Percentiles rank a stretch among this genome's conserved stretches.
Evolutionary conservation across 2,797 vertebrate species (phyloP).

Genomic region (Mionectes olivaceus): DNA sequence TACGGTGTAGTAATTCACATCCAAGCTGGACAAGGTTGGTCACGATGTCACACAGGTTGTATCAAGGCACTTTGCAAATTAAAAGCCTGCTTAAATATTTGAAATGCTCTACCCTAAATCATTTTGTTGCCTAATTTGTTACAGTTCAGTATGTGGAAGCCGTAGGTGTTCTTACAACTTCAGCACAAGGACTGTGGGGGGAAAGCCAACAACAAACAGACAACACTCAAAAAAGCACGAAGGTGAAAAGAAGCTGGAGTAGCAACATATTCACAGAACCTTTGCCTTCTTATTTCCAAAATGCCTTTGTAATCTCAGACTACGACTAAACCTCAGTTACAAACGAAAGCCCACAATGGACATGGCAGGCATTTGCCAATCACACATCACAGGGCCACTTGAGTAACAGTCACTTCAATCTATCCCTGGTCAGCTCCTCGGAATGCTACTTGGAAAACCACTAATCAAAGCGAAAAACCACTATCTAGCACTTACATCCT

Average conservation of each 20-base stretch:
- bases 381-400: neutral
- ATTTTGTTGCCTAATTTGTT: neutral
- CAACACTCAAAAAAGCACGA: neutral
- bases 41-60: neutral
- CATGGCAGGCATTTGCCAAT: neutral
- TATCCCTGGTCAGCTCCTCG: neutral
- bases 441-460: neutral
- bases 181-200: accelerated
- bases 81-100: neutral
- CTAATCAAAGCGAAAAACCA: neutral
- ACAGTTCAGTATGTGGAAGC: neutral
- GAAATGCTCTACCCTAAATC: neutral
- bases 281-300: neutral
- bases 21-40: accelerated
- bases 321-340: neutral
- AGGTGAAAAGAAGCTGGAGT: neutral
- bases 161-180: neutral
- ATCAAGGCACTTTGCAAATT: neutral
- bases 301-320: neutral
- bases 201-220: neutral
- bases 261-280: neutral
- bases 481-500: neutral
- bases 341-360: accelerated
- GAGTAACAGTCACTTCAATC: neutral
- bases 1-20: neutral